Evolutionary conservation across 2,888 invertebrate species (phyloP).

Genomic region (Orthonychiurus folsomi): DNA sequence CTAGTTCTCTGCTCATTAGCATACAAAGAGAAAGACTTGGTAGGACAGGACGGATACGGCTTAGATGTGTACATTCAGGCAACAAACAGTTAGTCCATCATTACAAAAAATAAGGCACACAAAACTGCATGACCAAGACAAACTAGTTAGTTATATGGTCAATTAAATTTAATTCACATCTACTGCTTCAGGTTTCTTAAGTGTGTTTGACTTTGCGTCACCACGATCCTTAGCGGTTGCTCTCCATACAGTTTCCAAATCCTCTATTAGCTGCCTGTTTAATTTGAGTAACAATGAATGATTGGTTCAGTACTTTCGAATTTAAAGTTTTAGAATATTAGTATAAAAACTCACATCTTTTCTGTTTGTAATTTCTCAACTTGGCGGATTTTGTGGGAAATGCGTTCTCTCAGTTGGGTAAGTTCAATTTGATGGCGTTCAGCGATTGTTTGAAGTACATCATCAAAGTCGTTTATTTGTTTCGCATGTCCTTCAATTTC

Average conservation of each 20-base stretch:
- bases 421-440: constrained; percentile 26
- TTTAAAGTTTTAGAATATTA: constrained; percentile 10
- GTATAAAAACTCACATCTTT: constrained; percentile 27
- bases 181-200: too few species aligned
- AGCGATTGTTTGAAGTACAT: constrained; percentile 16
- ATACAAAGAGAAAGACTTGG: too few species aligned
- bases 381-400: constrained; percentile 28
- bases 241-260: constrained; percentile 38
- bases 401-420: constrained; percentile 25
- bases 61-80: too few species aligned
- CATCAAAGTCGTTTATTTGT: constrained; percentile 28
- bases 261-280: constrained; percentile 28
- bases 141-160: too few species aligned
- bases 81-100: too few species aligned
- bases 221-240: too few species aligned
- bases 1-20: too few species aligned
- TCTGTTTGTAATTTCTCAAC: constrained; percentile 28
- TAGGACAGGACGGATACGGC: too few species aligned
- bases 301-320: neutral
- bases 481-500: constrained; percentile 23
- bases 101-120: too few species aligned
- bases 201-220: too few species aligned
- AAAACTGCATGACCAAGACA: too few species aligned
- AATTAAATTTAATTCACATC: too few species aligned
- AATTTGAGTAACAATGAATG: neutral